Evolutionary conservation across 2,888 invertebrate species (phyloP).

Genomic region (Drosophila neonasuta): DNA sequence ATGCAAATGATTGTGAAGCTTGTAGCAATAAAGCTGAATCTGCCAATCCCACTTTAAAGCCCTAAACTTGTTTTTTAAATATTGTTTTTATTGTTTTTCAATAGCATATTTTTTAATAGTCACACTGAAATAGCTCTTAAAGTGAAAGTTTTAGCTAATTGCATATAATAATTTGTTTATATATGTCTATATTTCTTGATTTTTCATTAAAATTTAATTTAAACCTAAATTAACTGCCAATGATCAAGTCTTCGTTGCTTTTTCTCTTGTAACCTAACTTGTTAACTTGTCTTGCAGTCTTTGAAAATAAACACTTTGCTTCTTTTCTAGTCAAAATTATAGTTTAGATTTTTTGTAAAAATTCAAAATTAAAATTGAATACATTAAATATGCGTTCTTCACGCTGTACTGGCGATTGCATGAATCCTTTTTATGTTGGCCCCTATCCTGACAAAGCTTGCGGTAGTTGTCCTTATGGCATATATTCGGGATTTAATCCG

Average conservation of each 20-base stretch:
- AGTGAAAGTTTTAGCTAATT: no score
- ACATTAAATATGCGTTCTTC: conserved; percentile 11
- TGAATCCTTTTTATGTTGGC: conserved; percentile 66
- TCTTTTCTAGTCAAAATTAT: neutral
- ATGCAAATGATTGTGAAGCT: no score
- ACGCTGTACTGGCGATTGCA: neutral
- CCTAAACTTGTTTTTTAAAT: neutral
- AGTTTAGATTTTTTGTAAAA: neutral
- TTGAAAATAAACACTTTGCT: neutral
- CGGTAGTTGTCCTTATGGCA: conserved; percentile 50
- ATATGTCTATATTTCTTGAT: no score
- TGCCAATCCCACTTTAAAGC: no score
- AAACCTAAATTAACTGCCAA: neutral
- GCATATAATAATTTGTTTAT: no score
- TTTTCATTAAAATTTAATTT: no score
- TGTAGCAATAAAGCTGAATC: no score
- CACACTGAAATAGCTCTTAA: no score
- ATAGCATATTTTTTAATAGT: no score
- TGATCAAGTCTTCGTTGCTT: conserved; percentile 3
- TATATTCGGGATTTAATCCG: conserved; percentile 45
- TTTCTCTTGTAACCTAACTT: neutral
- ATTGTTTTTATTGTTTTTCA: no score
- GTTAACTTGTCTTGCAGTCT: no score
- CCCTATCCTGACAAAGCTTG: conserved; percentile 56
- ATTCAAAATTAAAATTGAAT: conserved; percentile 1